phyloP scores from a whole-genome alignment of 2,888 invertebrate species.

The Allolobophora icterica region DNA sequence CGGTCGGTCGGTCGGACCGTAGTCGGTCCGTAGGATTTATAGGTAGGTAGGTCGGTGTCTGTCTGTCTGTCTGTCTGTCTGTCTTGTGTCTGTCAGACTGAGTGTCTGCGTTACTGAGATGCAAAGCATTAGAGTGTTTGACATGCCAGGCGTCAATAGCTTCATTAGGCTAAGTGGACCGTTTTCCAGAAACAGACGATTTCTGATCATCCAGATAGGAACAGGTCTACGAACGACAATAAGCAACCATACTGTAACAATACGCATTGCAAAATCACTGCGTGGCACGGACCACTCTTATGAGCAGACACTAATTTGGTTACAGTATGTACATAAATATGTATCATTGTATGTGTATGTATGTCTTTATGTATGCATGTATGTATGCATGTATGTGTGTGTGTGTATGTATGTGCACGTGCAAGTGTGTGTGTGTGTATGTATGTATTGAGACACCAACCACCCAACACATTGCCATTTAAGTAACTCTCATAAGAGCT shows the following conservation, averaged over 20 bases:
- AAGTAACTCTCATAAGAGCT: no score
- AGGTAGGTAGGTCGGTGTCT: conserved; percentile 1
- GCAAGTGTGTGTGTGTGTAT: no score
- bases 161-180: conserved; percentile 3
- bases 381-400: neutral
- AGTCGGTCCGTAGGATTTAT: neutral
- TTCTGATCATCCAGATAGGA: neutral
- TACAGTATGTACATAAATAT: neutral
- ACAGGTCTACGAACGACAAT: neutral
- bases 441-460: no score
- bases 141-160: neutral
- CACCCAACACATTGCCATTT: no score
- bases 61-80: neutral
- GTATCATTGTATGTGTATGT: neutral
- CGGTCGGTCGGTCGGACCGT: neutral
- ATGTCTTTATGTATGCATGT: neutral
- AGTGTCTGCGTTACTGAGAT: neutral
- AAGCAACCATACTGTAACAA: neutral
- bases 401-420: no score
- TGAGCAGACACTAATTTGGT: neutral
- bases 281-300: neutral
- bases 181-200: neutral
- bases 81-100: neutral
- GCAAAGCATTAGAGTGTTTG: neutral
- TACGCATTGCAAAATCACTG: neutral